These are phyloP conservation scores for Halictus quadricinctus DNA, from an alignment of 2,888 invertebrate genomes.

Conservation along the genomic window DNA sequence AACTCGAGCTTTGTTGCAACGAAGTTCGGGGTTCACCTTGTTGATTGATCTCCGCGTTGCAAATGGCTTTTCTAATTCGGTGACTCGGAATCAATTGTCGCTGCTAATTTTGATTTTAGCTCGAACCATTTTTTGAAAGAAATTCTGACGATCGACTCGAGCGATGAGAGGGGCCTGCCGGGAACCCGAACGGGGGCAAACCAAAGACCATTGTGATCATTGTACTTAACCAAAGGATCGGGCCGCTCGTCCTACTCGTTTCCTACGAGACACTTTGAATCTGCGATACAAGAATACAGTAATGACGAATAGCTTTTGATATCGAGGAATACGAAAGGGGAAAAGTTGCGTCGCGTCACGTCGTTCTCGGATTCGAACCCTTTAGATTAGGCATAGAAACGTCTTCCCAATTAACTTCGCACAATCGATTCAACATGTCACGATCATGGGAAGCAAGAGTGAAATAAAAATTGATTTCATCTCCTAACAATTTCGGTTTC, in stretches of 20 bases:
- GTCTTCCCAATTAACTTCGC: no score
- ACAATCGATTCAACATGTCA: no score
- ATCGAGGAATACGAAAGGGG: not conserved
- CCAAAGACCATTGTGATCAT: constrained; percentile 3
- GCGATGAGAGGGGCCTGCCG: constrained; percentile 4
- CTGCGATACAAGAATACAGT: constrained; percentile 28
- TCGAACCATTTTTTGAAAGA: not conserved
- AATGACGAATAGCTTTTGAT: constrained; percentile 7
- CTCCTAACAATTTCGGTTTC: no score
- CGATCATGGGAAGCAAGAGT: no score
- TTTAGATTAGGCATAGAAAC: no score
- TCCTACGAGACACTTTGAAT: constrained; percentile 29
- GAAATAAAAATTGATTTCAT: no score
- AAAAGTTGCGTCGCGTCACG: not conserved
- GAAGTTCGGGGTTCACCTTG: not conserved
- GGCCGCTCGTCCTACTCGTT: constrained; percentile 19
- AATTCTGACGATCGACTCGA: not conserved
- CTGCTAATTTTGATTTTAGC: not conserved
- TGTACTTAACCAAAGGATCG: constrained; percentile 45
- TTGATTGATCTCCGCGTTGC: not conserved
- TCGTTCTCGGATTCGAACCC: not conserved
- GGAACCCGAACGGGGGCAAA: not conserved
- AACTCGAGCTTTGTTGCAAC: not conserved
- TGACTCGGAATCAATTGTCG: not conserved
- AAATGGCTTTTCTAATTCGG: not conserved